Evolutionary conservation across 2,888 invertebrate genomes (phyloP).

Genomic region (Drosophila mimica): DNA sequence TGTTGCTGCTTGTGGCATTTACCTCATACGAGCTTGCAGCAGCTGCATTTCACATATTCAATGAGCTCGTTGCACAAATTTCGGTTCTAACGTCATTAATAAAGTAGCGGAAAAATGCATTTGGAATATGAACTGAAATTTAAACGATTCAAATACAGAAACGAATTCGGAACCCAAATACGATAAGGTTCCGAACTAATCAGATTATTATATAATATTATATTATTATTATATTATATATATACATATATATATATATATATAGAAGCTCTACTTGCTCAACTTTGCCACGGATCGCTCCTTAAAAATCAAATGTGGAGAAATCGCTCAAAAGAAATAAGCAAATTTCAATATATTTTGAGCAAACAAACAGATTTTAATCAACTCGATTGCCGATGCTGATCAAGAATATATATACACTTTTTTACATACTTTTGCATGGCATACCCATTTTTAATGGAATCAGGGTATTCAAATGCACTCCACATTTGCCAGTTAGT

Average conservation of each 20-base stretch:
- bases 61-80: constrained; percentile 13
- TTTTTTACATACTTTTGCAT: background rate
- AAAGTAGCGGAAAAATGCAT: background rate
- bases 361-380: background rate
- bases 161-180: background rate
- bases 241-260: no score
- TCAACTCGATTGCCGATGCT: background rate
- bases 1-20: constrained; percentile 16
- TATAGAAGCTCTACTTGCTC: background rate
- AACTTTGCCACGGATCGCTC: no score
- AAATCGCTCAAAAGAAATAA: no score
- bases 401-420: background rate
- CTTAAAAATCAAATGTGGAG: no score
- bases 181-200: background rate
- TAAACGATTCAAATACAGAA: background rate
- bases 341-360: background rate
- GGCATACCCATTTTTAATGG: background rate
- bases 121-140: background rate
- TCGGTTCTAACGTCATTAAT: background rate
- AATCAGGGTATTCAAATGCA: background rate
- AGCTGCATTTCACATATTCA: constrained; percentile 35
- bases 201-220: background rate
- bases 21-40: constrained; percentile 2
- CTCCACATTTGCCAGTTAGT: background rate
- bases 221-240: no score